These are phyloP conservation scores for Regulus satrapa DNA, from an alignment of 2,113 vertebrate species.

Conservation along the genomic window DNA sequence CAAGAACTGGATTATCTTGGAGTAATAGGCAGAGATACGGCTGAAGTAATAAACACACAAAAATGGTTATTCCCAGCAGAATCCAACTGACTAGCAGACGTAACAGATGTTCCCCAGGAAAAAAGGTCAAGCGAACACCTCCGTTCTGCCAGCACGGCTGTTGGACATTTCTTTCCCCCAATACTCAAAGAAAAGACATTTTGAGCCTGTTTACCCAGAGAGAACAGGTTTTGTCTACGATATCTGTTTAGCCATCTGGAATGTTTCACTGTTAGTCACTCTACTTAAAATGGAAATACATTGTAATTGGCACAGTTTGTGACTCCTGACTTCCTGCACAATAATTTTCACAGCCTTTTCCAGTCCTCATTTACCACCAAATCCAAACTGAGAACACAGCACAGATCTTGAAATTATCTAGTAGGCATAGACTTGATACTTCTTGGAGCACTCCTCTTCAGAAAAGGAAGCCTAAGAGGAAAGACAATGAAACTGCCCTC, in stretches of 20 bases:
- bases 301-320: constrained; percentile 23
- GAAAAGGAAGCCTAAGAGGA: background rate
- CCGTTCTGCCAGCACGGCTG: background rate
- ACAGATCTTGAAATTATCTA: background rate
- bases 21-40: background rate
- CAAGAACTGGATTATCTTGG: background rate
- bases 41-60: background rate
- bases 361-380: constrained; percentile 35
- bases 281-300: constrained; percentile 45
- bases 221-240: constrained; percentile 2
- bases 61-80: background rate
- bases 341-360: constrained; percentile 27
- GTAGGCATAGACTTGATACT: background rate
- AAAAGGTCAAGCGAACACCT: background rate
- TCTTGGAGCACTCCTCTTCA: background rate
- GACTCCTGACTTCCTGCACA: constrained; percentile 3
- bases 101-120: background rate
- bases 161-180: background rate
- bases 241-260: constrained; percentile 46
- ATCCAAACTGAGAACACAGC: constrained; percentile 3
- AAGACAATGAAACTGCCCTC: background rate
- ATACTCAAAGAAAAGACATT: background rate
- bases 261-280: constrained; percentile 30
- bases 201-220: background rate
- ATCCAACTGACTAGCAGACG: background rate